Evolutionary conservation across 2,888 invertebrate species (phyloP).

Genomic region (Drosophila mulleri): DNA sequence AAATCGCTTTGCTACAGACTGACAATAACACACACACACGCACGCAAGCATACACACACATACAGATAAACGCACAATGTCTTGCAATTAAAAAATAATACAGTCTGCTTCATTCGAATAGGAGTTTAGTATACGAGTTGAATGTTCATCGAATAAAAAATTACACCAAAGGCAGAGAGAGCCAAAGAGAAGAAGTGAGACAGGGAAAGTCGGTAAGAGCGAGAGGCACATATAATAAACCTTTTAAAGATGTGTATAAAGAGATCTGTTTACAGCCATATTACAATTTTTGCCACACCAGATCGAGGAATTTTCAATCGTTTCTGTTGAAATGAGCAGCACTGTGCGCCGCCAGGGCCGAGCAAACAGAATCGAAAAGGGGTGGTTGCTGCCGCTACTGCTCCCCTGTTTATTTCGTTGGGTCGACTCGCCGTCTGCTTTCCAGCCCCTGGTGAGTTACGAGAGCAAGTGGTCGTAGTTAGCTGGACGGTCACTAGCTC

Average conservation of each 20-base stretch:
- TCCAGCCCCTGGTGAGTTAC: slow-evolving; percentile 22
- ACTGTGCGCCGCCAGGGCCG: slow-evolving; percentile 40
- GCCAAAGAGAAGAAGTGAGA: no score
- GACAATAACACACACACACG: slow-evolving; percentile 58
- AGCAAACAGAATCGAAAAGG: slow-evolving; percentile 75
- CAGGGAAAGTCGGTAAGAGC: no score
- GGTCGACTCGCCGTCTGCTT: slow-evolving; percentile 17
- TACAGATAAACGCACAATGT: slow-evolving; percentile 61
- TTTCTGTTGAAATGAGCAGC: slow-evolving; percentile 18
- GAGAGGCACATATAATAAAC: not conserved
- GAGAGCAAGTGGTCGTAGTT: slow-evolving; percentile 30
- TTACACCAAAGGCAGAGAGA: not conserved
- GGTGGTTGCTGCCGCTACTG: slow-evolving; percentile 58
- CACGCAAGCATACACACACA: slow-evolving; percentile 27
- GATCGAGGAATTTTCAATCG: not conserved
- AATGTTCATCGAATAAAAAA: not conserved
- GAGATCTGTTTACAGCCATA: not conserved
- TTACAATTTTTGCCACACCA: not conserved
- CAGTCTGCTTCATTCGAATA: slow-evolving; percentile 41
- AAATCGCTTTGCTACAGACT: slow-evolving; percentile 82
- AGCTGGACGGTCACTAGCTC: slow-evolving; percentile 50
- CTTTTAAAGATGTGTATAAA: not conserved
- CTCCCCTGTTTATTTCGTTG: slow-evolving; percentile 23
- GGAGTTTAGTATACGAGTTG: not conserved
- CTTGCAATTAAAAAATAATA: slow-evolving; percentile 75